These are phyloP conservation scores for Clupea harengus DNA, from an alignment of 2,113 vertebrate species.

Conservation along the genomic window DNA sequence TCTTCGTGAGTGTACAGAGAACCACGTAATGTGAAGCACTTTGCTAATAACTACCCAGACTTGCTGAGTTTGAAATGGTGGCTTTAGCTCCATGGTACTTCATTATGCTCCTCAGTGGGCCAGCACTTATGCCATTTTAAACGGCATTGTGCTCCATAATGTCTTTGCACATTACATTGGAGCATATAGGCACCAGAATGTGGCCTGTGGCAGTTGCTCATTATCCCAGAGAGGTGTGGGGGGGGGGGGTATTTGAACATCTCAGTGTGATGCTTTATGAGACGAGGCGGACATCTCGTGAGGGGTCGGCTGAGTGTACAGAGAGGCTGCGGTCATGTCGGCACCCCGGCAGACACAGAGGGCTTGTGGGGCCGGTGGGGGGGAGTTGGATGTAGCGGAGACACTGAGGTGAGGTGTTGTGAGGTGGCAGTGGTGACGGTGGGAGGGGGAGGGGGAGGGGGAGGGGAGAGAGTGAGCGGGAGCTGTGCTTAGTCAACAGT, in stretches of 20 bases:
- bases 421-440: neutral
- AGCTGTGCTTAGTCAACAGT: slow-evolving; percentile 33
- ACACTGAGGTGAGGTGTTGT: slow-evolving; percentile 1
- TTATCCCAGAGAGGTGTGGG: neutral
- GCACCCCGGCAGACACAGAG: neutral
- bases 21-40: neutral
- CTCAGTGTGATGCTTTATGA: neutral
- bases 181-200: neutral
- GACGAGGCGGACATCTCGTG: neutral
- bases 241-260: neutral
- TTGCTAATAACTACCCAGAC: neutral
- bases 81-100: neutral
- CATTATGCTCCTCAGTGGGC: slow-evolving; percentile 3
- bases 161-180: neutral
- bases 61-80: slow-evolving; percentile 1
- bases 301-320: neutral
- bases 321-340: neutral
- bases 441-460: neutral
- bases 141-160: neutral
- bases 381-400: neutral
- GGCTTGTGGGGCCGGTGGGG: neutral
- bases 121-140: neutral
- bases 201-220: neutral
- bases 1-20: neutral
- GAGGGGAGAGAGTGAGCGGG: neutral